These are phyloP conservation scores for Pogonomyrmex barbatus DNA, from an alignment of 1,140 invertebrate species.

Conservation along the genomic window DNA sequence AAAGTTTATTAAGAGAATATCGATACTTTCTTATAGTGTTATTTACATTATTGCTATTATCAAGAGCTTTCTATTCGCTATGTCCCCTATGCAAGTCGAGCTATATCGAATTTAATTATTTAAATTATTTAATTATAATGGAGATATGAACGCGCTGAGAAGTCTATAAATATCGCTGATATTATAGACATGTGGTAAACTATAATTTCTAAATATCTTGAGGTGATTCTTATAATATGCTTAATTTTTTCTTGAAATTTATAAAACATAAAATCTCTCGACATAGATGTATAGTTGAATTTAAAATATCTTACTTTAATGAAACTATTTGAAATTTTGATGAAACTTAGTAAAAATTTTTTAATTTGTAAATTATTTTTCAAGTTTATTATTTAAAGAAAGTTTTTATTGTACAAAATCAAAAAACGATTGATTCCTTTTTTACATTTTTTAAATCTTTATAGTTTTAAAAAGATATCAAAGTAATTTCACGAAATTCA, in stretches of 20 bases:
- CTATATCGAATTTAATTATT: constrained; percentile 65
- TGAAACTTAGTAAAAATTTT: neutral
- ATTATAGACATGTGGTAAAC: constrained; percentile 19
- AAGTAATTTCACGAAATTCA: too few relatives aligned
- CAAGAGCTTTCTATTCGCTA: neutral
- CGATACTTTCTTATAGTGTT: constrained; percentile 14
- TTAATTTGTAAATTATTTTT: neutral
- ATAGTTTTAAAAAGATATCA: too few relatives aligned
- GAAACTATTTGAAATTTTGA: neutral
- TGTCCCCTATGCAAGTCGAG: neutral
- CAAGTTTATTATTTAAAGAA: neutral
- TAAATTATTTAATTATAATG: constrained; percentile 50
- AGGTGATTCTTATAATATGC: neutral
- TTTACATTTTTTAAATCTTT: too few relatives aligned
- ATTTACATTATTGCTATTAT: constrained; percentile 55
- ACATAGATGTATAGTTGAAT: neutral
- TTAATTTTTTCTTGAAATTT: neutral
- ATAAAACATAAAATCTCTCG: neutral
- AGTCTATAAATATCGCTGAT: constrained; percentile 6
- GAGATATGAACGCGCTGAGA: constrained; percentile 56
- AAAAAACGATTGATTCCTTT: too few relatives aligned
- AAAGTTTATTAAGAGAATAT: constrained; percentile 36
- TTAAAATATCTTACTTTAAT: neutral
- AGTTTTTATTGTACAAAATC: too few relatives aligned
- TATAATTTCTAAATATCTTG: constrained; percentile 61